phyloP scores from a whole-genome alignment of 2,113 vertebrate species.

The Cromileptes altivelis region DNA sequence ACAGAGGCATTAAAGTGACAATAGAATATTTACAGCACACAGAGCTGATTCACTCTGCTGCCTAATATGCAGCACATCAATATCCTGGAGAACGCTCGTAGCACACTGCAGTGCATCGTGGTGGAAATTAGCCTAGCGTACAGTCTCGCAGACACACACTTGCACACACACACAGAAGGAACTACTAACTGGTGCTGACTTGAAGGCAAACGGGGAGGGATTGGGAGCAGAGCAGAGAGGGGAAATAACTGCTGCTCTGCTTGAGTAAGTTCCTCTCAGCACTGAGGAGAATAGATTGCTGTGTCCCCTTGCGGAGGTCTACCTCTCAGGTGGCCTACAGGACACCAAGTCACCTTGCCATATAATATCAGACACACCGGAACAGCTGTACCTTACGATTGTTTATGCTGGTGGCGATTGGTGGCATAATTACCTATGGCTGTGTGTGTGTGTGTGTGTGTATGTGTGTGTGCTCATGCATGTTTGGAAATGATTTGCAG shows the following conservation, averaged over 20 bases:
- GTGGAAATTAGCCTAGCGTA: slow-evolving; percentile 70
- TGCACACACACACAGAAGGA: slow-evolving; percentile 38
- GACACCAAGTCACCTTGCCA: slow-evolving; percentile 82
- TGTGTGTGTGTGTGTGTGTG: background rate
- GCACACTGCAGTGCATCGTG: slow-evolving; percentile 60
- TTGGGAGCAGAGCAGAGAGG: slow-evolving; percentile 58
- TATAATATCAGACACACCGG: slow-evolving; percentile 75
- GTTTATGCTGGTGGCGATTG: slow-evolving; percentile 66
- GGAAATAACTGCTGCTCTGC: slow-evolving; percentile 77
- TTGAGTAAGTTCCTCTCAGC: slow-evolving; percentile 74
- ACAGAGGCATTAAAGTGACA: slow-evolving; percentile 81
- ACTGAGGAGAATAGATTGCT: slow-evolving; percentile 73
- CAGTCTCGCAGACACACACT: slow-evolving; percentile 24
- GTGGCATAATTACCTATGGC: slow-evolving; percentile 47
- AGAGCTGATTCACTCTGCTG: slow-evolving; percentile 69
- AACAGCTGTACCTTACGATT: slow-evolving; percentile 76
- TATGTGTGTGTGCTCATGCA: slow-evolving; percentile 37
- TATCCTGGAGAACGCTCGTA: slow-evolving; percentile 72
- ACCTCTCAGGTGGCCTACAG: slow-evolving; percentile 79
- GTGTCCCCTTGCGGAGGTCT: slow-evolving; percentile 51
- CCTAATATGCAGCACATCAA: slow-evolving; percentile 79
- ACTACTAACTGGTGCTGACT: slow-evolving; percentile 76
- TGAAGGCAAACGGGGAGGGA: slow-evolving; percentile 72
- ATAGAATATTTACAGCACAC: slow-evolving; percentile 81
- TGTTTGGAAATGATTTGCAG: slow-evolving; percentile 67